These are phyloP conservation scores for Pterobdella sp. DNA, from an alignment of 2,888 invertebrate genomes.

Conservation along the genomic window DNA sequence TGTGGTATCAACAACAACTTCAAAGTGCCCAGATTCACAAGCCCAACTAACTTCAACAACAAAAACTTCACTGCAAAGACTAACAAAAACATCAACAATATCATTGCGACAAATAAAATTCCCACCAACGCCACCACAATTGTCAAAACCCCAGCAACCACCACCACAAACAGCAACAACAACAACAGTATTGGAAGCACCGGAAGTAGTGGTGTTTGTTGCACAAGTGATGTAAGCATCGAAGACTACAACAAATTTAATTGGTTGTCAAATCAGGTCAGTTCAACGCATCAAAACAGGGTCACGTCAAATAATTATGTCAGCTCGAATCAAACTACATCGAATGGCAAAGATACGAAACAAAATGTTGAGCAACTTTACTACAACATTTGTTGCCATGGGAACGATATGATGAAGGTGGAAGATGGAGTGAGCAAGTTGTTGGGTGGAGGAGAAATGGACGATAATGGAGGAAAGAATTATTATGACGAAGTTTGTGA, in stretches of 20 bases:
- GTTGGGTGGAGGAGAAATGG: not conserved
- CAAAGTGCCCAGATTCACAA: not conserved
- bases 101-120: not conserved
- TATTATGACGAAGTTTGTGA: not conserved
- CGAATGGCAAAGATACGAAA: not conserved
- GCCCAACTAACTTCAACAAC: not conserved
- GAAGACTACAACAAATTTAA: not conserved
- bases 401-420: not conserved
- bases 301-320: not conserved
- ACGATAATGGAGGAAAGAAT: not conserved
- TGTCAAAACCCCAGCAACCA: not conserved
- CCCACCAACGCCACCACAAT: not conserved
- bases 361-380: not conserved
- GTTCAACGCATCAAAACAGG: no score
- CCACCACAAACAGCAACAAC: not conserved
- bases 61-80: not conserved
- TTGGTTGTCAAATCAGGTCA: no score
- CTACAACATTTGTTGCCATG: not conserved
- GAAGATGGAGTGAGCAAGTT: not conserved
- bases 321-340: not conserved
- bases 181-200: not conserved
- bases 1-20: not conserved
- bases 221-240: not conserved
- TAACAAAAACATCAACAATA: not conserved
- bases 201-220: not conserved